phyloP scores from a whole-genome alignment of 2,113 vertebrate genomes.

The Fukomys damarensis region DNA sequence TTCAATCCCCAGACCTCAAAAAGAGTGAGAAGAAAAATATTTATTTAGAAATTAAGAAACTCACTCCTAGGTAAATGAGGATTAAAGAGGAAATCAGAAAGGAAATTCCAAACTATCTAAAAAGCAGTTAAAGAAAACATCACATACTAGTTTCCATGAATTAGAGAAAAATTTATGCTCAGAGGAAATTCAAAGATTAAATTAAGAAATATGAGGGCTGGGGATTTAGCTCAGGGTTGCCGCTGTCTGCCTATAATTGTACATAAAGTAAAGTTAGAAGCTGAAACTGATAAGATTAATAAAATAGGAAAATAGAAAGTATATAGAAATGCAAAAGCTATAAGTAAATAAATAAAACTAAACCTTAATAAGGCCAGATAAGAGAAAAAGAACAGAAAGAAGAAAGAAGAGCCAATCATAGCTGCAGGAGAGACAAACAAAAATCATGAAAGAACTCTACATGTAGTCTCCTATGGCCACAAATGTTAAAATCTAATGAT shows the following conservation, averaged over 20 bases:
- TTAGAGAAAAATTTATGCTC: background rate
- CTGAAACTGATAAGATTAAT: conserved; percentile 11
- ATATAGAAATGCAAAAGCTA: background rate
- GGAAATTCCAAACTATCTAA: background rate
- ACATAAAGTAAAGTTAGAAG: conserved; percentile 18
- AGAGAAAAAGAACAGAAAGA: background rate
- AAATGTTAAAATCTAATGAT: background rate
- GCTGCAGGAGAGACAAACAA: background rate
- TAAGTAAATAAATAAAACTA: conserved; percentile 21
- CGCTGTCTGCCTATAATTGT: background rate
- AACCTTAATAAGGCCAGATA: background rate
- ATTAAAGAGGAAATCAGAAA: conserved; percentile 33
- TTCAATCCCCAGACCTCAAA: background rate
- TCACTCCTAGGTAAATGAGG: background rate
- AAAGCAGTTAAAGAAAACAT: background rate
- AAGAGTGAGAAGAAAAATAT: conserved; percentile 45
- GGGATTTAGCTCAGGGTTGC: no score
- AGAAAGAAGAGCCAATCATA: background rate
- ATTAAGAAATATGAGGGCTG: background rate
- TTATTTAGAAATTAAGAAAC: conserved; percentile 37
- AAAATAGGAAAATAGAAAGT: background rate
- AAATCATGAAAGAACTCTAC: background rate
- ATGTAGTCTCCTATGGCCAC: background rate
- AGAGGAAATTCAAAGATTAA: background rate
- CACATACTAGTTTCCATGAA: background rate